Evolutionary conservation across 2,888 invertebrate genomes (phyloP), one percentile per base, ranked within the genome.

Genomic region (Aquatica leii): DNA sequence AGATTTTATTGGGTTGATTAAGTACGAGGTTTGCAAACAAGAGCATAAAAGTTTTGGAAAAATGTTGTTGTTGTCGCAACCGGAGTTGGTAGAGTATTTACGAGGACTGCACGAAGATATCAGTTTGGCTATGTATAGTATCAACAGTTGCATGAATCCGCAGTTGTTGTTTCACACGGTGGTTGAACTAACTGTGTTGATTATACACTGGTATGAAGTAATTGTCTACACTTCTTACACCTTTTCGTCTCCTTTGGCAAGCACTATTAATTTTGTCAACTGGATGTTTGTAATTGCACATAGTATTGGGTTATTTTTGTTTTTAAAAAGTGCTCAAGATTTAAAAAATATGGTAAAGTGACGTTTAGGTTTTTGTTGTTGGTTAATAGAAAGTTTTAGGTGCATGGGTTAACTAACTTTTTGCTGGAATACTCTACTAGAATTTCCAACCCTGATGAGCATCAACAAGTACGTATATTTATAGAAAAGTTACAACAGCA

Each of bases 401-500:
- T 80, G 8, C 73, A 77, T 35, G 78, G 77, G 1, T 70, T 80
- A 20, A 78, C 72, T 17, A 76, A 72, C 61, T 78, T 80, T 48
- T 68, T 82, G 8, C 66, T 81, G 46, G 81, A 81, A 69, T 81
- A 77, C 68, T 78, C 80, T 0, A 80, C 81, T 2, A 73, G 77
- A 65, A 74, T 79, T 37, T 67, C 76, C n/a, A 68, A 72, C 14
- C 65, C 71, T 2, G 65, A 65, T 15, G 82, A 81, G 63, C 77
- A 80, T 55, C 80, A 80, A 62, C 81, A 82, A 69, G 71, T 81
- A n/a, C 68, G 81, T 49, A 72, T 81, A 21, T 82, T 82, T 68
- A 74, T 81, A 2, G 78, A 78, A 55, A 81, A 82, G 70, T 67
- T 82, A 35, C 76, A 77, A 31, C 73, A 78, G 48, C 80, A 80